phyloP scores from a whole-genome alignment of 2,888 invertebrate species.

The Teleogryllus oceanicus region DNA sequence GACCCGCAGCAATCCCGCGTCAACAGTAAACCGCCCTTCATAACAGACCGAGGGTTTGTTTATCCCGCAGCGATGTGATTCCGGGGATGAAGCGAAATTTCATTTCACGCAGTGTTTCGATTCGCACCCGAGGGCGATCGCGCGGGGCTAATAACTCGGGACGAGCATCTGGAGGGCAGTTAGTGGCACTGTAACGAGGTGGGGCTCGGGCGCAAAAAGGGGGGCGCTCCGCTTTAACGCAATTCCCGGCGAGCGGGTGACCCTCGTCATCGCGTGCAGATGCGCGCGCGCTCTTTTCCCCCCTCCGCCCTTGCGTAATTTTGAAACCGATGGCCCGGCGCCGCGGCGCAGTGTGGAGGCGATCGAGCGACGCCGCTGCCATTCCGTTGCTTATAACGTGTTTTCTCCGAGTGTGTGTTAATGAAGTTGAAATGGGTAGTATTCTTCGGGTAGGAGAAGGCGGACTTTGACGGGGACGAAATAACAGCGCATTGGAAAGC shows the following conservation, averaged over 20 bases:
- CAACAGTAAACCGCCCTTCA: neutral
- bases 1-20: neutral
- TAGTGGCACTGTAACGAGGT: neutral
- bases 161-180: slow-evolving; percentile 7
- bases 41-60: neutral
- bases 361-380: no score
- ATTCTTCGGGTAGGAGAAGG: no score
- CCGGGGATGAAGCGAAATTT: neutral
- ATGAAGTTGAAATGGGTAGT: no score
- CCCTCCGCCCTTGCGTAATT: neutral
- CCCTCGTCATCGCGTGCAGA: neutral
- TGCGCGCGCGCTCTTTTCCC: neutral
- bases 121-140: neutral
- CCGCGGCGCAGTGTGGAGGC: no score
- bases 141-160: neutral
- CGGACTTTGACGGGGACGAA: no score
- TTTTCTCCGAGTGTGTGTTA: no score
- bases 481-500: no score
- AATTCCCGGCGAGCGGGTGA: neutral
- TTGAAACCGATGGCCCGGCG: neutral
- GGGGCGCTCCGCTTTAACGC: neutral
- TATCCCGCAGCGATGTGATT: neutral
- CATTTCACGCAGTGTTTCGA: neutral
- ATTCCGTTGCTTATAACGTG: no score
- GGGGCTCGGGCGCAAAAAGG: neutral